Evolutionary conservation across 2,888 invertebrate species (phyloP), one percentile per base, ranked within the genome.

Genomic region (Macrosiphum euphorbiae): DNA sequence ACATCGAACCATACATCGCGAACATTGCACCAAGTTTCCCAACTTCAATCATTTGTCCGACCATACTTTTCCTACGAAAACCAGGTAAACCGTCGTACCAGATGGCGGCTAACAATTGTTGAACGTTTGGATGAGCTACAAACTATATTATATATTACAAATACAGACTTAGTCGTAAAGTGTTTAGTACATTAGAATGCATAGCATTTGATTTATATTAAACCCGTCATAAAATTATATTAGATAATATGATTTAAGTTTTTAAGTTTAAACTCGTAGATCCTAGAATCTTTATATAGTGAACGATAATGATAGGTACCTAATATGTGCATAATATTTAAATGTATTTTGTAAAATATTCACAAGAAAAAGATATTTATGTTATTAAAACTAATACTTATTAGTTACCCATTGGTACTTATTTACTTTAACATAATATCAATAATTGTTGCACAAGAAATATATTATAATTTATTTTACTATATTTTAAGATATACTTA

Each of bases 61-160:
- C 96, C 96, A 98, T 98, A 96, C 98, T 98, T 96, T 98, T 98
- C 95, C 99, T 97, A 94, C 99, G 97, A 96, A 99, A 99, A 3
- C 99, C 99, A 0, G 99, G 99, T 28, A 99, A 96, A 28, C 99
- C 99, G 96, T 99, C 99, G 96, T 99, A 99, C 99, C 99, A 99
- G 95, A 99, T 98, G 85, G 99, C 98, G 11, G 99, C 99, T 94
- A 99, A 96, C 90, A 99, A 96, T 96, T 99, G 99, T 95, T 99
- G 99, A 88, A 99, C 99, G 96, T 99, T 99, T 1, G 99, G 98
- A 96, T 99, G 99, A 8, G 99, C 98, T 91, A 99, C 99, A 96
- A 99, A 99, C 99, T 99, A 96, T 50, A 47, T 11, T 50, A 47
- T 11, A 85, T 10, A 20, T 50, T 55, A 26, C 26, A 55, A 88